Conservation (phyloP, 2,888 invertebrate species). For the Apamea sordens region DNA sequence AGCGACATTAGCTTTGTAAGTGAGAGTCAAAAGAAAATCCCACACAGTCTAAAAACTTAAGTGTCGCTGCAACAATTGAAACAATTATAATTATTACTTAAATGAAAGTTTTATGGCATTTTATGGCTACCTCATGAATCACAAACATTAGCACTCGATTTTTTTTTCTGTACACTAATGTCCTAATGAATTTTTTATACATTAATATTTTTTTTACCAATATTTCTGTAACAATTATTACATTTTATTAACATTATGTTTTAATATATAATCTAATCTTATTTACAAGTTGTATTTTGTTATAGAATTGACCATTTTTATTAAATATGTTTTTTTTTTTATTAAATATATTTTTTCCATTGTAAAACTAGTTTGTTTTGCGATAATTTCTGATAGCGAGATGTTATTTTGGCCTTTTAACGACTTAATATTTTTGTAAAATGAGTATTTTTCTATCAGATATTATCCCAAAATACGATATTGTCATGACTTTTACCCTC, state of each 20-base stretch:
- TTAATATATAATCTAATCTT: slow-evolving; percentile 85
- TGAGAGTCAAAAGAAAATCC: not conserved
- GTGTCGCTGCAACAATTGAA: slow-evolving; percentile 34
- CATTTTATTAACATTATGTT: slow-evolving; percentile 83
- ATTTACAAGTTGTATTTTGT: slow-evolving; percentile 85
- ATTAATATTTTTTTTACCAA: slow-evolving; percentile 79
- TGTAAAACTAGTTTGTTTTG: slow-evolving; percentile 73
- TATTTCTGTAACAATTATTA: slow-evolving; percentile 86
- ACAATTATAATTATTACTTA: slow-evolving; percentile 70
- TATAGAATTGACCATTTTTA: slow-evolving; percentile 87
- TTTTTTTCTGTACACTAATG: slow-evolving; percentile 79
- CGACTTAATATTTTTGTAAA: slow-evolving; percentile 46
- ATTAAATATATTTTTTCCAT: slow-evolving; percentile 78
- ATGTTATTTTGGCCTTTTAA: slow-evolving; percentile 44
- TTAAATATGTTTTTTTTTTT: slow-evolving; percentile 79
- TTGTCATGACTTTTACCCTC: slow-evolving; percentile 82
- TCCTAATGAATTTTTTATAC: slow-evolving; percentile 79
- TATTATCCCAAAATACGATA: slow-evolving; percentile 79
- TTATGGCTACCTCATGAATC: slow-evolving; percentile 90
- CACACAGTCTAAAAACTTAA: slow-evolving; percentile 1
- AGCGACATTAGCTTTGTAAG: slow-evolving; percentile 1
- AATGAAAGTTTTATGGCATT: slow-evolving; percentile 85
- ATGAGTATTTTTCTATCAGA: slow-evolving; percentile 69
- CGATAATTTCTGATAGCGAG: slow-evolving; percentile 76
- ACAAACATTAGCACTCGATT: slow-evolving; percentile 84